Evolutionary conservation across 1,140 invertebrate genomes (phyloP).

Genomic region (Penaeus japonicus): DNA sequence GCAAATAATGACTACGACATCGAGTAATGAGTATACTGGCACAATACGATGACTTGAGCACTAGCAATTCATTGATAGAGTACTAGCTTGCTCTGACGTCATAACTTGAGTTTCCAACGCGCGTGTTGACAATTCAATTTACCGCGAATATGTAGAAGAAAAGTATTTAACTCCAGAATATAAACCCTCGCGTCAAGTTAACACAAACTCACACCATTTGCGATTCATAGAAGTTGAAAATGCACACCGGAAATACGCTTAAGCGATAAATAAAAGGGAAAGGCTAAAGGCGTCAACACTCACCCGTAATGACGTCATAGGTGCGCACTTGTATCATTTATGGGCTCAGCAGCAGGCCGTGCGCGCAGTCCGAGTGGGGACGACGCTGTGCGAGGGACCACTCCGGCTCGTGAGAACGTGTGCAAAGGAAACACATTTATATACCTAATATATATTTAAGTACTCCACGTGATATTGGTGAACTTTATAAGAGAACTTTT

Average conservation of each 20-base stretch:
- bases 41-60: not conserved
- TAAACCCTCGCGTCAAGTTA: not conserved
- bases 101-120: not conserved
- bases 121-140: too few relatives aligned
- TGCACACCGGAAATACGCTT: not conserved
- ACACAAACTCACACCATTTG: not conserved
- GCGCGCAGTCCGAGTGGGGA: slow-evolving; percentile 29
- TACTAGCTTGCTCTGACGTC: slow-evolving; percentile 9
- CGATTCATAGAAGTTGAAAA: not conserved
- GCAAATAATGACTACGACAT: too few relatives aligned
- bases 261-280: not conserved
- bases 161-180: not conserved
- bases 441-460: not conserved
- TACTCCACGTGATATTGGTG: not conserved
- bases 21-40: too few relatives aligned
- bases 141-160: not conserved
- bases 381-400: slow-evolving; percentile 10
- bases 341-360: slow-evolving; percentile 12
- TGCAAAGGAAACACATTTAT: slow-evolving; percentile 20
- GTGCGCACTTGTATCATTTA: slow-evolving; percentile 23
- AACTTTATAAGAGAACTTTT: not conserved
- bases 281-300: not conserved
- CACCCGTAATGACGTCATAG: not conserved
- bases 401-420: slow-evolving; percentile 1
- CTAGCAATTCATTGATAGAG: not conserved